Percentiles rank a stretch among this genome's conserved stretches.
phyloP scores from a whole-genome alignment of 2,888 invertebrate species.

The Villa cingulata region DNA sequence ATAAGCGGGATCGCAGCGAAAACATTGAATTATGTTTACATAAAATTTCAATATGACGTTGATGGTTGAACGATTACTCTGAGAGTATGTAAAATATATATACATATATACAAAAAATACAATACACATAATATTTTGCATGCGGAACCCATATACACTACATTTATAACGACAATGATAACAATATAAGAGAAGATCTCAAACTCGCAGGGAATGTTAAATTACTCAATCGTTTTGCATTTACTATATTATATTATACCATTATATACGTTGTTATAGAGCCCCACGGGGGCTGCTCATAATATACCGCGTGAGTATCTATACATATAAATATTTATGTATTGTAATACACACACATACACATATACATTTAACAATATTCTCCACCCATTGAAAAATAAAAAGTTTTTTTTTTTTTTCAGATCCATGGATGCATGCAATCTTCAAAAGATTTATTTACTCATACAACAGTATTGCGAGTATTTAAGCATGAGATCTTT shows the following conservation, averaged over 20 bases:
- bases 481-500: constrained; percentile 11
- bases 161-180: background rate
- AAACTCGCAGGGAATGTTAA: too few species aligned
- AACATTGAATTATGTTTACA: background rate
- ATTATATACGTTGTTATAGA: too few species aligned
- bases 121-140: too few species aligned
- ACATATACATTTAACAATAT: background rate
- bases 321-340: too few species aligned
- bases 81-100: background rate
- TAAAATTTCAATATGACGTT: background rate
- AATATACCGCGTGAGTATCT: too few species aligned
- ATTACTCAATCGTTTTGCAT: too few species aligned
- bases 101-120: background rate
- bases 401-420: background rate
- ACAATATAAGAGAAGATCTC: background rate
- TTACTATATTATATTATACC: too few species aligned
- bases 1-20: background rate
- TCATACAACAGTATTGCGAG: constrained; percentile 12
- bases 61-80: background rate
- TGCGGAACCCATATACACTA: too few species aligned
- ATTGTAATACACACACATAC: too few species aligned
- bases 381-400: background rate
- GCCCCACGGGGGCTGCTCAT: constrained; percentile 1
- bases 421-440: constrained; percentile 4
- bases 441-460: constrained; percentile 10